Evolutionary conservation across 1,140 invertebrate genomes (phyloP).

Genomic region (Himalopsyche phryganea): DNA sequence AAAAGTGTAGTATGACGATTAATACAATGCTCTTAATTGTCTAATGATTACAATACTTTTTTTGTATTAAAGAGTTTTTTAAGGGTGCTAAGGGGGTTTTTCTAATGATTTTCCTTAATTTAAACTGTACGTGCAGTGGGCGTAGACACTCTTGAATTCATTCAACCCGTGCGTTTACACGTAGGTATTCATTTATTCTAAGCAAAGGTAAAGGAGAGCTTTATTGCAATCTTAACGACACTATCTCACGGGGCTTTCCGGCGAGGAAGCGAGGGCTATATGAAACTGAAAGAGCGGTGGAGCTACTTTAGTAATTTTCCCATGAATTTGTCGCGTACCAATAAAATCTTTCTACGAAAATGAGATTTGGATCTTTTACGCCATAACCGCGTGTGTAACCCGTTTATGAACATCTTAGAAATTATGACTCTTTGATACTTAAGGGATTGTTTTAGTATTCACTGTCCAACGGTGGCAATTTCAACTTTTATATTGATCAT

Average conservation of each 20-base stretch:
- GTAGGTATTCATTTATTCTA: constrained; percentile 32
- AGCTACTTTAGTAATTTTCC: constrained; percentile 33
- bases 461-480: too few species aligned
- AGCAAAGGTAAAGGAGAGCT: constrained; percentile 20
- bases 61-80: too few species aligned
- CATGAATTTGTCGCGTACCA: constrained; percentile 33
- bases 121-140: constrained; percentile 23
- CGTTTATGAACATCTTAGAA: constrained; percentile 1
- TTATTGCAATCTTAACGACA: constrained; percentile 35
- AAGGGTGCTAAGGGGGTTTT: constrained; percentile 16
- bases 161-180: constrained; percentile 33
- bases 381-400: neutral
- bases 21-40: too few species aligned
- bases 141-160: constrained; percentile 25
- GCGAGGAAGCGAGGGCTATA: constrained; percentile 4
- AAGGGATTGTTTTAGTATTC: neutral
- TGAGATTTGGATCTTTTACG: constrained; percentile 15
- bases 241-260: constrained; percentile 26
- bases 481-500: too few species aligned
- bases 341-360: constrained; percentile 25
- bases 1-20: too few species aligned
- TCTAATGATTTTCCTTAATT: constrained; percentile 28
- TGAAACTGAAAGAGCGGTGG: constrained; percentile 9
- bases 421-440: constrained; percentile 1
- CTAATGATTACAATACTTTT: too few species aligned